Conservation (phyloP, 2,797 vertebrate species). For the Glossophaga mutica region DNA sequence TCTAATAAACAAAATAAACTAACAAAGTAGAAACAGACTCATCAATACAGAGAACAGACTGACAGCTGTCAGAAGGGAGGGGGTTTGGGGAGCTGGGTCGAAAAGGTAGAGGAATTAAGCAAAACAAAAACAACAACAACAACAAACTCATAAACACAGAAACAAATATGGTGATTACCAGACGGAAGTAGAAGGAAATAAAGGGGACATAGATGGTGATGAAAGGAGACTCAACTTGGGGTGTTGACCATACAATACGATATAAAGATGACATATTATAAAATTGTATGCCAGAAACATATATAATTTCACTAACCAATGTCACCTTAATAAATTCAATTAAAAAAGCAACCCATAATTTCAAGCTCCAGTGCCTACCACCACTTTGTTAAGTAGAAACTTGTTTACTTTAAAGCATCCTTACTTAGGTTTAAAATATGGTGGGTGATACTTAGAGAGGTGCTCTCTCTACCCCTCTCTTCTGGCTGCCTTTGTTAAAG, state of each 20-base stretch:
- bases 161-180: not conserved
- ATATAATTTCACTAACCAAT: not conserved
- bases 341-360: constrained; percentile 82
- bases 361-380: constrained; percentile 78
- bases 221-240: not conserved
- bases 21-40: not conserved
- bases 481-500: not conserved
- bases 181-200: not conserved
- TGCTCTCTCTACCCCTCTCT: not conserved
- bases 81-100: not conserved
- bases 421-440: not conserved
- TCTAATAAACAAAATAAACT: not conserved
- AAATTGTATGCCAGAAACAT: not conserved
- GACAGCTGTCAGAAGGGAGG: not conserved
- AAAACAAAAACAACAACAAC: not conserved
- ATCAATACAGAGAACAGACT: not conserved
- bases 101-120: not conserved
- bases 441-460: not conserved
- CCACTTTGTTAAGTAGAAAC: constrained; percentile 68
- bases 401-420: constrained; percentile 20
- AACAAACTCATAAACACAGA: not conserved
- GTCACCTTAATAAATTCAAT: not conserved
- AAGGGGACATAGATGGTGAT: not conserved
- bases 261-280: not conserved
- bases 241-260: not conserved